These are phyloP conservation scores for Elephantulus edwardii DNA, from an alignment of 2,113 vertebrate species.

Conservation along the genomic window DNA sequence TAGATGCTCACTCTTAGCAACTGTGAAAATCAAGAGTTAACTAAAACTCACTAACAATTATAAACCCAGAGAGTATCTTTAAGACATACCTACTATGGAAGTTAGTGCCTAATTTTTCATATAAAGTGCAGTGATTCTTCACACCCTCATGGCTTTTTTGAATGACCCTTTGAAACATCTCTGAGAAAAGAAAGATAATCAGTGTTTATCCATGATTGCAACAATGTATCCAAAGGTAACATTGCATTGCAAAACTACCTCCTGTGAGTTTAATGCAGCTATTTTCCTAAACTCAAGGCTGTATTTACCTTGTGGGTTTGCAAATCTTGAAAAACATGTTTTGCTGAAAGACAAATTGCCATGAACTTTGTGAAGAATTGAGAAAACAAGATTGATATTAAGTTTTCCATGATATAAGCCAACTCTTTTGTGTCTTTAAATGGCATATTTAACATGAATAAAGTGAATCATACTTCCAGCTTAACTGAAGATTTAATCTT, in stretches of 20 bases:
- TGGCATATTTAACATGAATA: neutral
- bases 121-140: conserved; percentile 47
- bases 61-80: neutral
- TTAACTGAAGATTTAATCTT: neutral
- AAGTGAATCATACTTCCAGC: neutral
- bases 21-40: neutral
- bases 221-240: conserved; percentile 4
- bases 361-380: neutral
- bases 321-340: conserved; percentile 9
- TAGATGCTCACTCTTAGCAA: neutral
- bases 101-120: conserved; percentile 1
- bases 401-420: neutral
- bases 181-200: conserved; percentile 44
- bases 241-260: conserved; percentile 31
- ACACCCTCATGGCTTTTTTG: neutral
- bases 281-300: conserved; percentile 15
- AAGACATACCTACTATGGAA: conserved; percentile 41
- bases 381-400: neutral
- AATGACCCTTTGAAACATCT: conserved; percentile 23
- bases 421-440: neutral
- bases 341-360: conserved; percentile 15
- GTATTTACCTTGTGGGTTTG: conserved; percentile 46
- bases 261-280: conserved; percentile 21
- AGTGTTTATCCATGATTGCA: neutral
- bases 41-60: neutral